Base-by-base conservation (phyloP, 2,797 vertebrate species). In the Cottoperca gobio region DNA sequence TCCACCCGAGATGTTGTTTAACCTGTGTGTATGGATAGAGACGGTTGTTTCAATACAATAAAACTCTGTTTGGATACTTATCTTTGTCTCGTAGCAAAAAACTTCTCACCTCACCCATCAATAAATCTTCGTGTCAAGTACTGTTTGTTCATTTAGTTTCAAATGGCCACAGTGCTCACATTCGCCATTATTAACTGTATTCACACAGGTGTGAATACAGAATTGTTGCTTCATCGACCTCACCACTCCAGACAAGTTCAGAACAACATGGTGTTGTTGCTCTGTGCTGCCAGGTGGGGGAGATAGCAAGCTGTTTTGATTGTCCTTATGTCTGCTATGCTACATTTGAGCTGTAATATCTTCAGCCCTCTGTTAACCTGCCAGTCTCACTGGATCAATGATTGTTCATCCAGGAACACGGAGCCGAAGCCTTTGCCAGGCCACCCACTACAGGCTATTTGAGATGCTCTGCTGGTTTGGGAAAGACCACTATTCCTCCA, bases 261-360 rank as follows among this genome's bases (percentile, higher is more conserved):
- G 24, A 49, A 2, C 8, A 65, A 23, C 40, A 35, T 5, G 60
- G 8, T 73, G 81, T 54, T 17, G 21, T 82, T 79, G 24, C 76
- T 54, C 21, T 3, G 14, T 53, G 55, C 42, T 31, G 35, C 89
- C 92, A 92, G 72, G 3, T 78, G 90, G 85, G 67, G 89, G 92
- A 68, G 87, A 54, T 59, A 81, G 73, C 11, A 42, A 58, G 66
- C 77, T 75, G 31, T 70, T n/a, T 48, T 59, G 19, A 26, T 4
- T 23, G 26, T n/a, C 21, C 45, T 35, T 3, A 2, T 50, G 31
- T 55, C 40, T 73, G 12, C 12, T 11, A 14, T 59, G 65, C 68
- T 63, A 23, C 63, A 70, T 57, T 82, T 63, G 6, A 74, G 28
- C 43, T 62, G 58, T 37, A 53, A 59, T 43, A 72, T 62, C 72